phyloP scores from a whole-genome alignment of 2,797 vertebrate genomes.

The Cossypha caffra region DNA sequence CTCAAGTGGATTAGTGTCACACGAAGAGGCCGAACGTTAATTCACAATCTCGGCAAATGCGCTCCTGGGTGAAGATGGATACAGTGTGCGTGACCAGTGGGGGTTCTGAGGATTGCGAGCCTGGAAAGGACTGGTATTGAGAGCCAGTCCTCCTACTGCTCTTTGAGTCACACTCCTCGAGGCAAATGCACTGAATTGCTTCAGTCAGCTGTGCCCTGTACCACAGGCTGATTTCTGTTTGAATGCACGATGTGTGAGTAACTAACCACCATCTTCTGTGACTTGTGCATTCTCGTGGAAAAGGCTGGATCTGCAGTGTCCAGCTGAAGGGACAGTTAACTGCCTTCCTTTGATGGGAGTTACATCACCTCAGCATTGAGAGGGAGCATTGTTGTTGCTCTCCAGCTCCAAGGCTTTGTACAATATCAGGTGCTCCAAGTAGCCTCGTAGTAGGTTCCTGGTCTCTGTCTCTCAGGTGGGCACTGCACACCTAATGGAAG shows the following conservation, averaged over 20 bases:
- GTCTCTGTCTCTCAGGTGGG: not conserved
- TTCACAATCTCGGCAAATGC: not conserved
- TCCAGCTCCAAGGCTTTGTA: not conserved
- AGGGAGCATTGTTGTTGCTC: not conserved
- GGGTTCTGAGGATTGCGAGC: fast-evolving
- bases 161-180: not conserved
- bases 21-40: not conserved
- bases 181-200: not conserved
- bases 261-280: not conserved
- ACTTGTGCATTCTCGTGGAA: not conserved
- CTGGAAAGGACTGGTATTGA: not conserved
- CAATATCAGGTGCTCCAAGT: not conserved
- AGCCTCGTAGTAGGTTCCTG: not conserved
- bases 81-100: fast-evolving
- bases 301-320: not conserved
- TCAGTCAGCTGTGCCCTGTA: not conserved
- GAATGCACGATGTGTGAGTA: not conserved
- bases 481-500: not conserved
- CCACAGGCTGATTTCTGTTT: not conserved
- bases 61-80: not conserved
- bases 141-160: not conserved
- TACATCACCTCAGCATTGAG: not conserved
- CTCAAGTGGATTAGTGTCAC: not conserved
- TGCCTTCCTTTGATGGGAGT: not conserved
- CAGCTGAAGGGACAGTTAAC: not conserved